phyloP scores from a whole-genome alignment of 1,140 invertebrate genomes.

The Eciton burchellii region DNA sequence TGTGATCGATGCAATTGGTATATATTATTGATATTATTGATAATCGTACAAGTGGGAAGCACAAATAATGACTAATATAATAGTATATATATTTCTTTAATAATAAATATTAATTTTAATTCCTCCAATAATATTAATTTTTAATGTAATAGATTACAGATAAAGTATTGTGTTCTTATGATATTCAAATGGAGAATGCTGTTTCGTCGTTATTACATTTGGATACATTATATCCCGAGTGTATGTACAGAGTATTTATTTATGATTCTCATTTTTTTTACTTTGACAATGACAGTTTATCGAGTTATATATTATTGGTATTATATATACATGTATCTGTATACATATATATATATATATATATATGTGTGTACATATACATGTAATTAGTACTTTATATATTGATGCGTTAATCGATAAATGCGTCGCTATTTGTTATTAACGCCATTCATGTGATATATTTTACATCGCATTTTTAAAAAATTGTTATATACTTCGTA shows the following conservation, averaged over 20 bases:
- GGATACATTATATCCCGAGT: conserved; percentile 36
- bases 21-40: too few relatives aligned
- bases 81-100: conserved; percentile 46
- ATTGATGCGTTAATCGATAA: conserved; percentile 23
- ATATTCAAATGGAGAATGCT: conserved; percentile 9
- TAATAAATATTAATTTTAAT: conserved; percentile 9
- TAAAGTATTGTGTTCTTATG: conserved; percentile 33
- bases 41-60: conserved; percentile 62
- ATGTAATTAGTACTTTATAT: conserved; percentile 48
- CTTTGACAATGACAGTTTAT: conserved; percentile 23
- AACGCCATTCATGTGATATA: conserved; percentile 49
- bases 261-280: conserved; percentile 13
- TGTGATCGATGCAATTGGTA: conserved; percentile 39
- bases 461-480: conserved; percentile 32
- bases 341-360: conserved; percentile 14
- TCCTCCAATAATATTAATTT: conserved; percentile 26
- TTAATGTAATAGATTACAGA: conserved; percentile 32
- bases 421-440: conserved; percentile 45
- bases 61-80: conserved; percentile 31
- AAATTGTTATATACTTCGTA: conserved; percentile 58
- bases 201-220: conserved; percentile 13
- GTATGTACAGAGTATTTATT: conserved; percentile 47
- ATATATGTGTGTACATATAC: not conserved
- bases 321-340: conserved; percentile 26
- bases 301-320: conserved; percentile 26